These are phyloP conservation scores for Bombus consobrinus DNA, from an alignment of 1,140 invertebrate species.

Conservation along the genomic window DNA sequence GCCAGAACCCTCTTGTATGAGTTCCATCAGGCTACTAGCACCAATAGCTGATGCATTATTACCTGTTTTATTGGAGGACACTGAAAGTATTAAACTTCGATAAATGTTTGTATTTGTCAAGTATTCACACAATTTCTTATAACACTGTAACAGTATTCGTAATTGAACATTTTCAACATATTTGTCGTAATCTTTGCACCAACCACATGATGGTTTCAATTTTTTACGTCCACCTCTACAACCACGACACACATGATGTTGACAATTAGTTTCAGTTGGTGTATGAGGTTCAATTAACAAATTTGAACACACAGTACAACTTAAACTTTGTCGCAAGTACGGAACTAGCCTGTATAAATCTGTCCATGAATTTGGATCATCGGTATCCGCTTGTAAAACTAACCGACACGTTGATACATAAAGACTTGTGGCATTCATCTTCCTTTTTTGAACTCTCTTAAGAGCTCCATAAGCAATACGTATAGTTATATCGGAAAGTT, in stretches of 20 bases:
- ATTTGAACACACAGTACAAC: slow-evolving; percentile 94
- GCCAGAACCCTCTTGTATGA: slow-evolving; percentile 90
- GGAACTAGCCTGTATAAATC: slow-evolving; percentile 92
- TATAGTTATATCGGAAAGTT: slow-evolving; percentile 19
- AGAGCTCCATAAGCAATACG: neutral
- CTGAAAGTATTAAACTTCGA: slow-evolving; percentile 82
- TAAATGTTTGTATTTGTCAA: slow-evolving; percentile 89
- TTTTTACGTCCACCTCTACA: slow-evolving; percentile 93
- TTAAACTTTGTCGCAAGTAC: slow-evolving; percentile 92
- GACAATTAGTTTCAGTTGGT: slow-evolving; percentile 91
- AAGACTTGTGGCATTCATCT: slow-evolving; percentile 92
- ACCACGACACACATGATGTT: slow-evolving; percentile 92
- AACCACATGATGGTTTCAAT: slow-evolving; percentile 91
- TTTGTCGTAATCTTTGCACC: slow-evolving; percentile 92
- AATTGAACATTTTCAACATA: slow-evolving; percentile 93
- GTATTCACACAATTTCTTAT: slow-evolving; percentile 94
- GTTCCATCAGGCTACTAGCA: slow-evolving; percentile 86
- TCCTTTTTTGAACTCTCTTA: slow-evolving; percentile 35
- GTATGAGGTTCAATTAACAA: slow-evolving; percentile 92
- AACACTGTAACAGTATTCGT: slow-evolving; percentile 92
- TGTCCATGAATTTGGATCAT: slow-evolving; percentile 88
- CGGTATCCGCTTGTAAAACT: slow-evolving; percentile 88
- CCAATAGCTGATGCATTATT: slow-evolving; percentile 77
- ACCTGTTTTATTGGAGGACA: slow-evolving; percentile 82
- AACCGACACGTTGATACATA: slow-evolving; percentile 93